Base-by-base conservation (phyloP, 2,888 invertebrate genomes). In the Teleiodes luculella region DNA sequence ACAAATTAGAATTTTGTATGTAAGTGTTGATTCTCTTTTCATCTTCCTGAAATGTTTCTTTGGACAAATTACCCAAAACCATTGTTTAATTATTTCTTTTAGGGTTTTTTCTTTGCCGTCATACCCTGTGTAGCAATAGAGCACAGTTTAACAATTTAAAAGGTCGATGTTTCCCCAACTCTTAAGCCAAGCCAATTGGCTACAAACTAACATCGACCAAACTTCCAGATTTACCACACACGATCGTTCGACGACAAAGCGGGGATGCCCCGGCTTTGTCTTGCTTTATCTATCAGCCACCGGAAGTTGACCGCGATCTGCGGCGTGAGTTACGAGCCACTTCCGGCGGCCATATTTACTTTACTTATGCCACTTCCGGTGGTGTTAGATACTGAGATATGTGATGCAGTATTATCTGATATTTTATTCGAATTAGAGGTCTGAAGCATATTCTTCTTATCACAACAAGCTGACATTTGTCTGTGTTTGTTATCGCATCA, bases 261-360 rank as follows among this genome's bases (percentile, higher is more conserved):
- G 28, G 20, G 30, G 35, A 18, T 30, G 31, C 36, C 52, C 46
- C 55, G 55, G 55, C 54, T 55, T 57, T 57, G 57, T 57, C 57
- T 55, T 53, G 28, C 41, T 52, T 47, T 53, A 55, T 54, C 58
- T 53, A 55, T 54, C 58, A 54, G 41, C 66, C 68, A 60, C 78
- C 78, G 86, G 85, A 85, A 78, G 78, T 68, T 68, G 65, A 62
- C 68, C 72, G 76, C 76, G 78, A 70, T 76, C 76, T 75, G 77
- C 68, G 81, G 84, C 85, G 83, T 86, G 84, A 87, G 84, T 85
- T 86, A 87, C 86, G 85, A 78, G 70, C 80, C 78, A 72, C 86
- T 75, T 86, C 86, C 86, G 83, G 65, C 70, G 68, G 76, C 84
- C 85, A 85, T 86, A 85, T 86, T 86, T 86, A 81, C 84, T 78